Evolutionary conservation across 2,888 invertebrate species (phyloP).

Genomic region (Carcina quercana): DNA sequence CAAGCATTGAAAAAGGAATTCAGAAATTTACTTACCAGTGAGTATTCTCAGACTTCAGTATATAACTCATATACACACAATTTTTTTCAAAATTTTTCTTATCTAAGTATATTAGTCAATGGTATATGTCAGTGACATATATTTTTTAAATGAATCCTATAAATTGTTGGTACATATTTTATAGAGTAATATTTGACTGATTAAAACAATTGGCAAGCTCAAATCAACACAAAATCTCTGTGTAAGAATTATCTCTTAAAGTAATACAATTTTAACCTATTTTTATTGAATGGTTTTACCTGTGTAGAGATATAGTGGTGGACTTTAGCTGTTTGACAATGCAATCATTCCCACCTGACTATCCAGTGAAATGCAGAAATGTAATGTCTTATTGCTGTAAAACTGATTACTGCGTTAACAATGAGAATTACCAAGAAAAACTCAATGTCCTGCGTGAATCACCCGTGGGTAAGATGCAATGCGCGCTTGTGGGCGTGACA

Average conservation of each 20-base stretch:
- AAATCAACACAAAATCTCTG: constrained; percentile 47
- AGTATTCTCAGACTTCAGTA: constrained; percentile 39
- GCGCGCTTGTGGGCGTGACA: constrained; percentile 51
- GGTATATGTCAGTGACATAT: neutral
- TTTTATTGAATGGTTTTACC: constrained; percentile 49
- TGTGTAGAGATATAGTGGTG: constrained; percentile 61
- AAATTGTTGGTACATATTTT: constrained; percentile 12
- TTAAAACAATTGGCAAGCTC: constrained; percentile 45
- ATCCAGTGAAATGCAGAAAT: constrained; percentile 55
- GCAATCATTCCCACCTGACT: constrained; percentile 73
- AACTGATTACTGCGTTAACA: constrained; percentile 60
- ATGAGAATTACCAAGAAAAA: constrained; percentile 46
- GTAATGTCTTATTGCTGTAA: constrained; percentile 60
- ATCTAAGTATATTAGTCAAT: neutral
- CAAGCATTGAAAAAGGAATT: constrained; percentile 76
- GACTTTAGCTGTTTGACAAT: constrained; percentile 74
- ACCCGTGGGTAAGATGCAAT: constrained; percentile 53
- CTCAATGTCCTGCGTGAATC: constrained; percentile 42
- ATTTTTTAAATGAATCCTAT: neutral
- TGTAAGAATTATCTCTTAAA: constrained; percentile 15
- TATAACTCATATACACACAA: too few species aligned
- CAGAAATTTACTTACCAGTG: constrained; percentile 86
- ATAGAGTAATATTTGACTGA: constrained; percentile 7
- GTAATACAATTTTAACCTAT: constrained; percentile 40
- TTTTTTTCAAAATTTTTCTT: neutral